These are phyloP conservation scores for Trachymyrmex septentrionalis DNA, from an alignment of 1,140 invertebrate species.

Conservation along the genomic window DNA sequence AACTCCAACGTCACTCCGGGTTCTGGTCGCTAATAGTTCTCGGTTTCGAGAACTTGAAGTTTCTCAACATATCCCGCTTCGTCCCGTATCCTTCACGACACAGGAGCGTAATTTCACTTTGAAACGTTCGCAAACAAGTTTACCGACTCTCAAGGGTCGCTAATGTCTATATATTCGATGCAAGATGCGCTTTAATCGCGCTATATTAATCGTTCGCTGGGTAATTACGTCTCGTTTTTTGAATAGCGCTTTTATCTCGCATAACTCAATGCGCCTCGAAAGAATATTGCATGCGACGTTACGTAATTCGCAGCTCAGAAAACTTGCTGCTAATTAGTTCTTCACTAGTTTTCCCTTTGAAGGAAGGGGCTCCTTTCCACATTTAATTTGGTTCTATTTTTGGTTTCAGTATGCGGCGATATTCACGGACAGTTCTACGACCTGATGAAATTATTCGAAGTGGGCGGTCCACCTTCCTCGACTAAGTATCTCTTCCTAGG, in stretches of 20 bases:
- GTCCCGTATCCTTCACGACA: constrained; percentile 37
- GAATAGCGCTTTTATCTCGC: constrained; percentile 36
- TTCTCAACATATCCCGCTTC: constrained; percentile 47
- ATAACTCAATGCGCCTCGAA: neutral
- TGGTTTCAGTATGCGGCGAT: constrained; percentile 97
- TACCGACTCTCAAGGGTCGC: constrained; percentile 51
- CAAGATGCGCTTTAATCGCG: constrained; percentile 58
- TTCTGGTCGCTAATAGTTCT: constrained; percentile 54
- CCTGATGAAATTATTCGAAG: constrained; percentile 99
- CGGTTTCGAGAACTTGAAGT: constrained; percentile 60
- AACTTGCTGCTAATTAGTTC: constrained; percentile 31
- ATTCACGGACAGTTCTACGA: constrained; percentile 99
- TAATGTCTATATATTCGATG: constrained; percentile 53
- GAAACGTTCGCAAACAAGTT: constrained; percentile 70
- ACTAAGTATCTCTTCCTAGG: constrained; percentile 99
- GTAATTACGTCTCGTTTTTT: constrained; percentile 43
- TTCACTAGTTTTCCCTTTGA: neutral
- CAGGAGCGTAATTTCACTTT: constrained; percentile 62
- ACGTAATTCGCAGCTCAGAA: neutral
- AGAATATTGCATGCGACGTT: neutral
- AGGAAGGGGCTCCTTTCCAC: neutral
- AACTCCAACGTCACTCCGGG: constrained; percentile 37
- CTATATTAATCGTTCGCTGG: constrained; percentile 57
- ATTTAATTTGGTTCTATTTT: constrained; percentile 68
- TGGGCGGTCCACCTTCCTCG: constrained; percentile 98